Evolutionary conservation across 2,113 vertebrate genomes (phyloP), one percentile per base, ranked within the genome.

Genomic region (Hipposideros armiger): DNA sequence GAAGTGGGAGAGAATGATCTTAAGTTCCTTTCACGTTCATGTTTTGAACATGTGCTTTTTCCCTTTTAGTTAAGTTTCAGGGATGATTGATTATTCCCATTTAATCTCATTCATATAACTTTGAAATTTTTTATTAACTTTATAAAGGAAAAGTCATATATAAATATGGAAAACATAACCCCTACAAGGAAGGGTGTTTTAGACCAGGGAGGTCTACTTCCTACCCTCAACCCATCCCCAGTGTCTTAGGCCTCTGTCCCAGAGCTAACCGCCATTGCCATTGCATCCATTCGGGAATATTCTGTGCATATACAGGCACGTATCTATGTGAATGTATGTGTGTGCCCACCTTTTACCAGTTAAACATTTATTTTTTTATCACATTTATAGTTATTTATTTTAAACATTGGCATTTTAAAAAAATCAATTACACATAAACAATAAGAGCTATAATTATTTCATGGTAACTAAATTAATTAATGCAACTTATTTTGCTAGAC

Each of bases 51-150:
- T 74, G 11, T 17, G 66, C 66, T 84, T 89, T 67, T 89, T 47
- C 50, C 30, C 24, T 89, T 94, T 69, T 74, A 52, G 26, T 73
- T 95, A 81, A 82, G 28, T 86, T 91, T 89, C 40, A 28, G 14
- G 8, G 82, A 85, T 85, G 20, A 66, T 90, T 88, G 64, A 32
- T 94, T 83, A 56, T 94, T 73, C 40, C 40, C 22, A 56, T 86
- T 40, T 81, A 73, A 30, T 86, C 26, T n/a, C 24, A 60, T 70
- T 78, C 40, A 36, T 54, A 81, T 76, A 70, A 52, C 26, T 92
- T 90, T 40, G 28, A 92, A 90, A 78, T 40, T 15, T 78, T 78
- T 72, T 32, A n/a, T 54, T 72, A 73, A 52, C 10, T 60, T 77
- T 93, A 90, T 90, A 11, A 3, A 20, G 4, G 7, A 24, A 69